Evolutionary conservation across 64 coral and sea anemone species (phyloP).

Genomic region (Orbicella faveolata): DNA sequence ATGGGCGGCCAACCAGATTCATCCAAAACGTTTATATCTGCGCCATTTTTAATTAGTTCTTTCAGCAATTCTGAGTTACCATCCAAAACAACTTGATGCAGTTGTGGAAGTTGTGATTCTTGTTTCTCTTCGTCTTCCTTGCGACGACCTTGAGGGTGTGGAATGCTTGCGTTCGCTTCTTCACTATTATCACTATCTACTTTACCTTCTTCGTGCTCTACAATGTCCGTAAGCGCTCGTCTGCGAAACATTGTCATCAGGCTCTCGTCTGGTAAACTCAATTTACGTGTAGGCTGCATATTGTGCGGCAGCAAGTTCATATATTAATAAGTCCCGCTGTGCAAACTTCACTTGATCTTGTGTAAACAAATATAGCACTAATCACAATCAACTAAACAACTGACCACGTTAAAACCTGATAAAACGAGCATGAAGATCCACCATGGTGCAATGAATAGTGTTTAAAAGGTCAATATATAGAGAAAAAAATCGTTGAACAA

Average conservation of each 20-base stretch:
- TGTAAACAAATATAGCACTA: slow-evolving; percentile 7
- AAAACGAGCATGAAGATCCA: background rate
- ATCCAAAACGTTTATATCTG: slow-evolving; percentile 85
- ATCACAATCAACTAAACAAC: background rate
- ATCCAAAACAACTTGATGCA: slow-evolving; percentile 76
- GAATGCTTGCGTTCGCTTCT: background rate
- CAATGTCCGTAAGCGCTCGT: background rate
- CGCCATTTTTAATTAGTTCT: slow-evolving; percentile 61
- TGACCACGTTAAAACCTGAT: background rate
- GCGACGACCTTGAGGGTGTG: background rate
- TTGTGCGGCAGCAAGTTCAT: background rate
- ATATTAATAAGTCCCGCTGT: slow-evolving; percentile 20
- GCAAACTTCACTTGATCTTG: background rate
- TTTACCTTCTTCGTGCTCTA: background rate
- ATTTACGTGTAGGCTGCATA: background rate
- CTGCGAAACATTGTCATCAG: background rate
- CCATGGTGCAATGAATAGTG: background rate
- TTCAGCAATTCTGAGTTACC: slow-evolving; percentile 59
- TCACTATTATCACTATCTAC: background rate
- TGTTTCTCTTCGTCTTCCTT: slow-evolving; percentile 9
- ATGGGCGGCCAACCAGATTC: slow-evolving; percentile 80
- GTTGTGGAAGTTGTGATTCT: slow-evolving; percentile 13
- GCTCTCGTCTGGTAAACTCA: slow-evolving; percentile 11
- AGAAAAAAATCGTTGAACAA: background rate
- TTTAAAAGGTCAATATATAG: background rate